Conservation (phyloP, 2,797 vertebrate species). For the Pseudomugil gertrudae region DNA sequence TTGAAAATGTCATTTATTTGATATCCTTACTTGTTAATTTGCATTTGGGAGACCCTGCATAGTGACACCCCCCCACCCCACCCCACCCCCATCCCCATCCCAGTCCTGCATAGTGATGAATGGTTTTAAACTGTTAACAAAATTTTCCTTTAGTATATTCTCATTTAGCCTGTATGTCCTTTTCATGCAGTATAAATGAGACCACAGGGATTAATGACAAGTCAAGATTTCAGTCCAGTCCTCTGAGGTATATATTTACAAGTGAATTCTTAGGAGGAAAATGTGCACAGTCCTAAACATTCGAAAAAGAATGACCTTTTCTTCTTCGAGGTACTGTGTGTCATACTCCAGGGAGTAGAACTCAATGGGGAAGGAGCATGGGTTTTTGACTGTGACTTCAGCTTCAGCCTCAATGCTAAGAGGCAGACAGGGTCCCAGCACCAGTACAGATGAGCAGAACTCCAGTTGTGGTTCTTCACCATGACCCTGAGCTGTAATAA, state of each 20-base stretch:
- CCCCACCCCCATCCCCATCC: too few relatives aligned
- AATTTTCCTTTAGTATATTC: too few relatives aligned
- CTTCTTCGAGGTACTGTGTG: slow-evolving; percentile 86
- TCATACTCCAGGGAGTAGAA: slow-evolving; percentile 93
- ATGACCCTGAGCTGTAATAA: slow-evolving; percentile 78
- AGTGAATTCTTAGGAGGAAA: background rate
- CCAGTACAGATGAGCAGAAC: slow-evolving; percentile 77
- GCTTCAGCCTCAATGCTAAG: slow-evolving; percentile 68
- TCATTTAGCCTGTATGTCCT: too few relatives aligned
- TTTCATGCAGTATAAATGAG: too few relatives aligned
- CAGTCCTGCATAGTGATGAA: too few relatives aligned
- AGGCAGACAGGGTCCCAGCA: slow-evolving; percentile 85
- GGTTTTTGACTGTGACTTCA: slow-evolving; percentile 86
- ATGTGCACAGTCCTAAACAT: background rate
- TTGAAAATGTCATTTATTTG: background rate
- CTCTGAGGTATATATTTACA: background rate
- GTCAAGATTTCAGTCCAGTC: background rate
- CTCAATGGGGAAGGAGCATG: slow-evolving; percentile 88
- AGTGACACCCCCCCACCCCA: too few relatives aligned
- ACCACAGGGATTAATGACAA: too few relatives aligned
- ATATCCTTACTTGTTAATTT: too few relatives aligned
- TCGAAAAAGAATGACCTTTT: slow-evolving; percentile 82
- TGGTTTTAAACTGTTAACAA: too few relatives aligned
- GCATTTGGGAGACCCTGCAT: too few relatives aligned
- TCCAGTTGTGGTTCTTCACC: slow-evolving; percentile 86